phyloP scores from a whole-genome alignment of 1,140 invertebrate species.

The Chironomus tepperi region DNA sequence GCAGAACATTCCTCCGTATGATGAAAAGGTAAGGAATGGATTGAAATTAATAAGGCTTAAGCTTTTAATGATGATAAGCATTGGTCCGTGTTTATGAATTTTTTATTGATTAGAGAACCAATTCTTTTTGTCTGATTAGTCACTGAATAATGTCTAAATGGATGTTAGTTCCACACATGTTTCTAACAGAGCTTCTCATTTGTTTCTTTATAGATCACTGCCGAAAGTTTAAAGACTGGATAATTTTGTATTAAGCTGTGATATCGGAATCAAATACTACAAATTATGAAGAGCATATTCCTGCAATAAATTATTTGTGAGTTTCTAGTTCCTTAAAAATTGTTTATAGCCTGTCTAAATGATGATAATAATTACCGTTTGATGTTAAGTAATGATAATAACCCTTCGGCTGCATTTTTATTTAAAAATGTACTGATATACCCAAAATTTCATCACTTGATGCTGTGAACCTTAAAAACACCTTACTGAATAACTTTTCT shows the following conservation, averaged over 20 bases:
- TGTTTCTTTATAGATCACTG: neutral
- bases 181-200: neutral
- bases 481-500: no score
- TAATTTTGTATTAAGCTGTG: neutral
- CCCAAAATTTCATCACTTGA: neutral
- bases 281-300: no score
- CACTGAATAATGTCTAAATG: no score
- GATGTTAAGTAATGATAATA: slow-evolving; percentile 28
- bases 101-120: neutral
- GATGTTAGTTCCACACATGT: no score
- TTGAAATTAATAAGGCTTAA: neutral
- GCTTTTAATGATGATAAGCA: neutral
- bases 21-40: no score
- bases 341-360: neutral
- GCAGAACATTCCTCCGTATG: no score
- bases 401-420: slow-evolving; percentile 30
- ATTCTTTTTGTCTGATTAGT: neutral
- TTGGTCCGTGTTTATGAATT: slow-evolving; percentile 4
- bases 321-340: no score
- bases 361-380: slow-evolving; percentile 32
- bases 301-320: no score
- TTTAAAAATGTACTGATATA: slow-evolving; percentile 24
- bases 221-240: neutral
- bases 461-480: no score
- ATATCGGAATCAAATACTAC: neutral